phyloP scores from a whole-genome alignment of 2,113 vertebrate species.

The Tenrec ecaudatus region DNA sequence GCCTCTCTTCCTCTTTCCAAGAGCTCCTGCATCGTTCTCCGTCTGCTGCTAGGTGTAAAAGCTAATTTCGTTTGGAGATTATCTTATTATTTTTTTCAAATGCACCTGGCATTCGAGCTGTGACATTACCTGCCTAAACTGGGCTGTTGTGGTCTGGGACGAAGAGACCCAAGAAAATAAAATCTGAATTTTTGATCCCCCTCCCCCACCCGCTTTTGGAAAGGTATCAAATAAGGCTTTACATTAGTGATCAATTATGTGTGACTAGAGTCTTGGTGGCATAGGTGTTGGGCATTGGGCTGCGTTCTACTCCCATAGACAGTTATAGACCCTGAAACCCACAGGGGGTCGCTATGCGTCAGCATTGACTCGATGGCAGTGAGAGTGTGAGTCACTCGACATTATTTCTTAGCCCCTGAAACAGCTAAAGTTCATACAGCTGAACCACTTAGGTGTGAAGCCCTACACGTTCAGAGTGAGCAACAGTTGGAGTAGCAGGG shows the following conservation, averaged over 20 bases:
- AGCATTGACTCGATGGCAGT: too few relatives aligned
- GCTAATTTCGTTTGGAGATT: slow-evolving; percentile 51
- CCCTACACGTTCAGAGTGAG: background rate
- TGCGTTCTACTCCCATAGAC: too few relatives aligned
- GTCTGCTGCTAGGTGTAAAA: slow-evolving; percentile 58
- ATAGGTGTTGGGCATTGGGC: too few relatives aligned
- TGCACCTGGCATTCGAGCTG: slow-evolving; percentile 48
- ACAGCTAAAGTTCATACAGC: background rate
- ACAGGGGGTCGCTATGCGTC: too few relatives aligned
- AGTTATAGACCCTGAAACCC: too few relatives aligned
- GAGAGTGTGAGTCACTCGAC: background rate
- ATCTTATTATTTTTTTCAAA: slow-evolving; percentile 17
- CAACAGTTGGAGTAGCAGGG: background rate
- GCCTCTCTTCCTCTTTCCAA: slow-evolving; percentile 51
- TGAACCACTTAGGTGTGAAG: background rate
- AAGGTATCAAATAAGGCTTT: background rate
- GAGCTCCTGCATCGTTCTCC: slow-evolving; percentile 53
- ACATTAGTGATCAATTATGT: background rate
- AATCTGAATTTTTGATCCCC: background rate
- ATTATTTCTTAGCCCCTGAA: background rate
- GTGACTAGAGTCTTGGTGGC: too few relatives aligned
- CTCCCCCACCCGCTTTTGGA: background rate
- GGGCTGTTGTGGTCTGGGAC: background rate
- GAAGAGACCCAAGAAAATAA: slow-evolving; percentile 32
- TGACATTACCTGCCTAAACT: slow-evolving; percentile 29